These are phyloP conservation scores for Plebejus anna DNA, from an alignment of 2,888 invertebrate genomes.

Conservation along the genomic window DNA sequence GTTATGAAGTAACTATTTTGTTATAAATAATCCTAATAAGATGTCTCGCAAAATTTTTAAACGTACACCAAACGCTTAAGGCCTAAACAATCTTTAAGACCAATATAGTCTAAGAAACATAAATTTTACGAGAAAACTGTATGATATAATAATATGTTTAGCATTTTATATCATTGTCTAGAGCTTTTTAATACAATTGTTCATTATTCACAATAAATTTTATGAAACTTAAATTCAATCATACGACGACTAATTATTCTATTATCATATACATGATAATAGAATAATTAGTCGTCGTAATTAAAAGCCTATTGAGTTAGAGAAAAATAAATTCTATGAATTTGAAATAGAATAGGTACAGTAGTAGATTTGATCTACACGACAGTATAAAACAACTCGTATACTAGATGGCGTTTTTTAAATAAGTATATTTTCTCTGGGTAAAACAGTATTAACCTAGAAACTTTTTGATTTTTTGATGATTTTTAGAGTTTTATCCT, in stretches of 20 bases:
- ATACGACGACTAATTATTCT: too few species aligned
- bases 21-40: not conserved
- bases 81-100: not conserved
- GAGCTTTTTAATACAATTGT: constrained; percentile 11
- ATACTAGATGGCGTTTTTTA: not conserved
- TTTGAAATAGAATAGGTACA: not conserved
- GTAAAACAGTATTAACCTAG: not conserved
- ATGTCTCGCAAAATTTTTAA: not conserved
- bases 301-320: not conserved
- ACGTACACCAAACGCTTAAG: not conserved
- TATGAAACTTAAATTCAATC: constrained; percentile 14
- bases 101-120: not conserved
- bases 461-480: not conserved
- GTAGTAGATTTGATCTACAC: not conserved
- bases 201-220: constrained; percentile 21
- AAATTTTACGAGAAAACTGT: constrained; percentile 14
- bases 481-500: not conserved
- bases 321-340: not conserved
- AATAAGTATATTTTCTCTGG: not conserved
- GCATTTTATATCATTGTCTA: constrained; percentile 12
- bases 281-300: not conserved
- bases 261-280: too few species aligned
- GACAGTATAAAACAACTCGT: not conserved
- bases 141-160: not conserved
- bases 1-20: not conserved